A percentile compares a stretch with the other conserved stretches of the same genome.
phyloP scores from a whole-genome alignment of 2,113 vertebrate species.

The Puntigrus tetrazona region DNA sequence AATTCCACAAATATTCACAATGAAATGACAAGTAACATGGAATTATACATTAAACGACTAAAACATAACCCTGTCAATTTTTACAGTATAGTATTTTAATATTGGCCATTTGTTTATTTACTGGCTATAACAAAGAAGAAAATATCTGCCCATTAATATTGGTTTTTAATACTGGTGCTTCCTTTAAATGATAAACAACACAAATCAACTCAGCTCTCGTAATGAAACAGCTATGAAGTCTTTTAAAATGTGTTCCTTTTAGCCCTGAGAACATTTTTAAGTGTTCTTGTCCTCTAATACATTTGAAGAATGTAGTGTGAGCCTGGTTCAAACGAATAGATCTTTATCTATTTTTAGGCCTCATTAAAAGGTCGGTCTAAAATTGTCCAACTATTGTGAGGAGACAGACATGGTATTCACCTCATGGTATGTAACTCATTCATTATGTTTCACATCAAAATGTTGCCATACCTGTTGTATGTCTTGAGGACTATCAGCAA shows the following conservation, averaged over 20 bases:
- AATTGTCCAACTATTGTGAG: constrained; percentile 1
- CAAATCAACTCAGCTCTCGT: background rate
- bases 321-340: background rate
- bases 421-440: background rate
- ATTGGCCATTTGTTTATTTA: background rate
- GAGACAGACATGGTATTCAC: background rate
- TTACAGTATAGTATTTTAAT: background rate
- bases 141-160: background rate
- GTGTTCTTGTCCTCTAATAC: background rate
- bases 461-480: constrained; percentile 86
- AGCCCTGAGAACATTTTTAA: background rate
- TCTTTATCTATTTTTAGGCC: background rate
- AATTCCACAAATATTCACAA: background rate
- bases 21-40: background rate
- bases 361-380: background rate
- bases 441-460: constrained; percentile 50
- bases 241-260: background rate
- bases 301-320: background rate
- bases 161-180: background rate
- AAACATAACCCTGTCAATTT: background rate
- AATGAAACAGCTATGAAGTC: background rate
- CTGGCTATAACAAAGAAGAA: background rate
- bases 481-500: constrained; percentile 88
- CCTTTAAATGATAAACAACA: background rate
- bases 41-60: background rate